Percentiles rank a stretch among this genome's conserved stretches.
Evolutionary conservation across 92 coral and sea anemone species (phyloP).

Genomic region (Umimayanthus chanpuru): DNA sequence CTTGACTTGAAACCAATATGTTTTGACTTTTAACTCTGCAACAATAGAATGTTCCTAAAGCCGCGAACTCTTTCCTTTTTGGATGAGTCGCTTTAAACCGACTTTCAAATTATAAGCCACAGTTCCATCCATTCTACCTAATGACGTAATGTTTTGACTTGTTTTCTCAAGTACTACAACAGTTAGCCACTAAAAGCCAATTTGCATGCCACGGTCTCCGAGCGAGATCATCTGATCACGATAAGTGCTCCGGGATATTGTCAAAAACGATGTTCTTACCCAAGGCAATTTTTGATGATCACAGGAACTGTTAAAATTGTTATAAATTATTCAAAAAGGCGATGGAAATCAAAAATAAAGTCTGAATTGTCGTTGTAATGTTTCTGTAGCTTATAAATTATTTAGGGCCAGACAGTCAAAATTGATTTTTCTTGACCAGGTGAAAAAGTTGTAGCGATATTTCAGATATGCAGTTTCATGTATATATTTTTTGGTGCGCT

Average conservation of each 20-base stretch:
- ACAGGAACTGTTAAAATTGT: not conserved
- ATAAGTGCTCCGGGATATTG: not conserved
- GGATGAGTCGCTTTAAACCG: not conserved
- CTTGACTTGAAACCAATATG: not conserved
- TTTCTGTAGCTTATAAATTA: not conserved
- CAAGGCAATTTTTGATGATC: not conserved
- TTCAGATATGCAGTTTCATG: not conserved
- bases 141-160: not conserved
- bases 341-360: not conserved
- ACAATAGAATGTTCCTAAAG: not conserved
- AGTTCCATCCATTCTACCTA: no score
- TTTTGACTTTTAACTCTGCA: no score
- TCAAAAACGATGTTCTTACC: not conserved
- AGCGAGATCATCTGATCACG: not conserved
- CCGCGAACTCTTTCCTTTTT: not conserved
- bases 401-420: not conserved
- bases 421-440: not conserved
- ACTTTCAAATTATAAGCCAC: not conserved
- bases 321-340: no score
- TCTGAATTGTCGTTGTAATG: not conserved
- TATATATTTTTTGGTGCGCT: no score
- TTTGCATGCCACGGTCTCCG: not conserved
- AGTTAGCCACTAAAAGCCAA: not conserved
- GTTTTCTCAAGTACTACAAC: not conserved
- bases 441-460: no score